phyloP scores from a whole-genome alignment of 1,140 invertebrate genomes.

The Telenomus remus region DNA sequence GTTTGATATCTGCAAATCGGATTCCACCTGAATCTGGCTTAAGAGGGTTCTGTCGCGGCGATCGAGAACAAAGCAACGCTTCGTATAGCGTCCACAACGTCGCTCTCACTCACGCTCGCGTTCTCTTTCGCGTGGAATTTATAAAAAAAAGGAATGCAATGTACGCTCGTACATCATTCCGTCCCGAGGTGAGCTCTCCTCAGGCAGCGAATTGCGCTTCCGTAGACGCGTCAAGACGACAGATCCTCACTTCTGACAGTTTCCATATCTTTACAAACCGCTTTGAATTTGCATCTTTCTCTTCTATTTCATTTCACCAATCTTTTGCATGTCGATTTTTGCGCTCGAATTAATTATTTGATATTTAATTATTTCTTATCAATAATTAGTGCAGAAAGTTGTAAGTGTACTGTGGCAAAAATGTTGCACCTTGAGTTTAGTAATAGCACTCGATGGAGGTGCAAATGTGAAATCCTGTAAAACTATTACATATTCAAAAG shows the following conservation, averaged over 20 bases:
- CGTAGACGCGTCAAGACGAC: slow-evolving; percentile 17
- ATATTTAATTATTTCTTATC: too few species aligned
- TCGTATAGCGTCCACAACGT: slow-evolving; percentile 28
- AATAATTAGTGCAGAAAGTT: too few species aligned
- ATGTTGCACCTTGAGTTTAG: background rate
- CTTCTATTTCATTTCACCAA: background rate
- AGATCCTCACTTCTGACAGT: slow-evolving; percentile 33
- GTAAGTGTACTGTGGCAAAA: background rate
- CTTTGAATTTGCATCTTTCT: slow-evolving; percentile 7
- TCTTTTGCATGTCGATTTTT: too few species aligned
- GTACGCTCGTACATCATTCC: slow-evolving; percentile 64
- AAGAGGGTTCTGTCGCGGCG: slow-evolving; percentile 51
- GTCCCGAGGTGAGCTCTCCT: slow-evolving; percentile 50
- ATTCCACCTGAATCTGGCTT: slow-evolving; percentile 60
- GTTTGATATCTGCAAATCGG: slow-evolving; percentile 61
- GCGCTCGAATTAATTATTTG: too few species aligned
- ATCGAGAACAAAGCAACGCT: slow-evolving; percentile 63
- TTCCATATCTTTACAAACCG: slow-evolving; percentile 11
- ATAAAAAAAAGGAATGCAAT: slow-evolving; percentile 61
- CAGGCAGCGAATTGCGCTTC: slow-evolving; percentile 1
- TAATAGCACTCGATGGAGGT: background rate
- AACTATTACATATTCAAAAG: slow-evolving; percentile 47
- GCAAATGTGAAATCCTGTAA: slow-evolving; percentile 12
- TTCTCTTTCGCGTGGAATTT: slow-evolving; percentile 54
- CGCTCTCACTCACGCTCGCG: slow-evolving; percentile 30